phyloP scores from a whole-genome alignment of 2,113 vertebrate species.

The Actenoides lindsayi region DNA sequence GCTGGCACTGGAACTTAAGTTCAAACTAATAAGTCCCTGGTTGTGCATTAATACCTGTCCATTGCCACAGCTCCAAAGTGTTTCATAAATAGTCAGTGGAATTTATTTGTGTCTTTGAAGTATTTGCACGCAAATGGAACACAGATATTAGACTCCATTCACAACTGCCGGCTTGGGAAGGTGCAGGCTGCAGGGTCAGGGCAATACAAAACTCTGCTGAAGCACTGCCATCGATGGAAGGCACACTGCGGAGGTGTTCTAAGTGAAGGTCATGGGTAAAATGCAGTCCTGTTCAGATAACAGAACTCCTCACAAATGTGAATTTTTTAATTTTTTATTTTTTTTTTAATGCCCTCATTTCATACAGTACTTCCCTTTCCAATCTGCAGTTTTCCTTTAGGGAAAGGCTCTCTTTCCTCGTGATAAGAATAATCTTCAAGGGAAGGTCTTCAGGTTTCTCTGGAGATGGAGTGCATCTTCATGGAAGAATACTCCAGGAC shows the following conservation, averaged over 20 bases:
- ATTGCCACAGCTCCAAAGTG: background rate
- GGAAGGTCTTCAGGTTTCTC: background rate
- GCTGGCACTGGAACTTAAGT: background rate
- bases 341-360: background rate
- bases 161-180: background rate
- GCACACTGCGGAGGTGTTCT: accelerated
- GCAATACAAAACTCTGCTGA: background rate
- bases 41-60: background rate
- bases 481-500: background rate
- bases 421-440: background rate
- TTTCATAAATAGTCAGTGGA: constrained; percentile 8
- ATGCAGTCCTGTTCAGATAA: background rate
- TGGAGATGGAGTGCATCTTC: background rate
- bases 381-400: background rate
- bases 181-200: background rate
- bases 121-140: background rate
- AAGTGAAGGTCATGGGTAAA: background rate
- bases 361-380: background rate
- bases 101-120: constrained; percentile 43
- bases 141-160: background rate
- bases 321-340: too few species aligned
- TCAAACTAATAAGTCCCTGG: background rate
- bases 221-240: background rate
- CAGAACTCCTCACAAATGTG: background rate
- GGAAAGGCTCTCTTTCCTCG: background rate